These are phyloP conservation scores for Cataglyphis rosenhaueri DNA, from an alignment of 2,888 invertebrate species.

Conservation along the genomic window DNA sequence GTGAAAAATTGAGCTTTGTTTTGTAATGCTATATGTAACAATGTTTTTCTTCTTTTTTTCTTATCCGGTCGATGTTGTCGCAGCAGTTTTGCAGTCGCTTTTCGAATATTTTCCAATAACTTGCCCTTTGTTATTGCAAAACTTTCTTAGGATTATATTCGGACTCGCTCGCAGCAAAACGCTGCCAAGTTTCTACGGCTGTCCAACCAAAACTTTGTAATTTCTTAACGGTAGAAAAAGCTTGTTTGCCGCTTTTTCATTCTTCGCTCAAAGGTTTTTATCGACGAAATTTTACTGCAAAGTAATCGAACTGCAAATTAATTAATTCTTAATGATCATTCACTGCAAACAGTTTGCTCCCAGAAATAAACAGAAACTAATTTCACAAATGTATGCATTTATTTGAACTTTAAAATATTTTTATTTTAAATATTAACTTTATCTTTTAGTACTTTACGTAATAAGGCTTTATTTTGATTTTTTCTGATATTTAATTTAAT, in stretches of 20 bases:
- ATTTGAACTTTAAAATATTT: neutral
- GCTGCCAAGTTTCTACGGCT: constrained; percentile 29
- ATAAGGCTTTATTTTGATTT: neutral
- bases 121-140: constrained; percentile 43
- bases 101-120: constrained; percentile 49
- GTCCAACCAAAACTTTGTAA: constrained; percentile 28
- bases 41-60: constrained; percentile 4
- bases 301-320: constrained; percentile 1
- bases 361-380: neutral
- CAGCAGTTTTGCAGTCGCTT: constrained; percentile 9
- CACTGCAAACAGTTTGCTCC: neutral
- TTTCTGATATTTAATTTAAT: neutral
- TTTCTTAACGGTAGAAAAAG: constrained; percentile 21
- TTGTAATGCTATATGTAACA: neutral
- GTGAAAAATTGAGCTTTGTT: constrained; percentile 4
- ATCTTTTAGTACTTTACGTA: neutral
- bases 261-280: neutral
- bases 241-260: neutral
- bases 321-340: neutral
- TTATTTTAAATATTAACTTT: neutral
- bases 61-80: neutral
- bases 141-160: constrained; percentile 43
- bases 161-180: constrained; percentile 13
- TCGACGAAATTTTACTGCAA: neutral
- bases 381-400: neutral